Conservation (phyloP, 2,797 vertebrate genomes). For the Helostoma temminkii region DNA sequence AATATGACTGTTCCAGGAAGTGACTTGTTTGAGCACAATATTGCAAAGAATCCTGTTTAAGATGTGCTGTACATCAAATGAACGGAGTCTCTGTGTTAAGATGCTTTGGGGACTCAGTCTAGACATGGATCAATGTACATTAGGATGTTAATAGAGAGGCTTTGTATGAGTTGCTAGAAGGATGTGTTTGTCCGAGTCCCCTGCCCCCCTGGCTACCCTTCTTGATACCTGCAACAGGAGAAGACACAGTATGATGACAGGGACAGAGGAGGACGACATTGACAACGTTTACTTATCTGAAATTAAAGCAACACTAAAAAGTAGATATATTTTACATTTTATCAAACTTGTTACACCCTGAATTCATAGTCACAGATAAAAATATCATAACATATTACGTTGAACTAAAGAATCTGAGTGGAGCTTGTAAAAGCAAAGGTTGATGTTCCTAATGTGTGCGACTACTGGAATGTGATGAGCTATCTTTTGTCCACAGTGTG, state of each 20-base stretch:
- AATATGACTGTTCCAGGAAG: conserved; percentile 1
- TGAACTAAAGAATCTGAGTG: not conserved
- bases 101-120: conserved; percentile 38
- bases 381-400: too few species aligned
- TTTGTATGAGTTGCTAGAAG: conserved; percentile 7
- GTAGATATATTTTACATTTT: too few species aligned
- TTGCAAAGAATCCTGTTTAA: not conserved
- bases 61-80: not conserved
- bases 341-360: not conserved
- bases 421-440: not conserved
- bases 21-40: not conserved
- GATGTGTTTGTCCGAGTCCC: conserved; percentile 3
- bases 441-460: conserved; percentile 6
- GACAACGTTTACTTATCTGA: not conserved
- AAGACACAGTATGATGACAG: not conserved
- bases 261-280: not conserved
- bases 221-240: conserved; percentile 56
- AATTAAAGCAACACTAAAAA: not conserved
- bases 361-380: not conserved
- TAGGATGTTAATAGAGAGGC: conserved; percentile 14
- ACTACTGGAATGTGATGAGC: conserved; percentile 31
- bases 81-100: not conserved
- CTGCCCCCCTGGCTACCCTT: conserved; percentile 45
- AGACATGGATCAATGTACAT: conserved; percentile 20
- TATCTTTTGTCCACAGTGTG: not conserved